Percentiles rank a stretch among this genome's conserved stretches.
Evolutionary conservation across 2,113 vertebrate genomes (phyloP).

Genomic region (Muntiacus muntjak): DNA sequence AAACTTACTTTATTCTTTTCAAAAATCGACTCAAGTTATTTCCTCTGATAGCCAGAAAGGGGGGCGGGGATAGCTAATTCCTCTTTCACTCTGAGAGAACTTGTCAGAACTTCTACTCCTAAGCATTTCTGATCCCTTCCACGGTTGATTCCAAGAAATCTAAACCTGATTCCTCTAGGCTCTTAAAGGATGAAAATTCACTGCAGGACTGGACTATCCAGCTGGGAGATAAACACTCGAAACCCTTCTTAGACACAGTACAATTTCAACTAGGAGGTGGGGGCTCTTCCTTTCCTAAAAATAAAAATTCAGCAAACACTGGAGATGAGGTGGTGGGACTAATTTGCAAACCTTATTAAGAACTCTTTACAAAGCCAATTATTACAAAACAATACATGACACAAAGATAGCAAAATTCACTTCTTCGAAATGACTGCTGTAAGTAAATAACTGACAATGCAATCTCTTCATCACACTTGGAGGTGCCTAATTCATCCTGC

Average conservation of each 20-base stretch:
- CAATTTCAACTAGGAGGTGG: background rate
- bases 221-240: background rate
- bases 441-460: background rate
- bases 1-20: background rate
- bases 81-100: background rate
- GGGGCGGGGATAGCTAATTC: background rate
- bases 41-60: background rate
- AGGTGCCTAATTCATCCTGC: background rate
- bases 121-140: background rate
- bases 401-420: background rate
- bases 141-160: background rate
- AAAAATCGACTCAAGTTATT: background rate
- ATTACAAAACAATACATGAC: background rate
- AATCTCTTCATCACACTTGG: background rate
- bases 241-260: background rate
- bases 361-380: background rate
- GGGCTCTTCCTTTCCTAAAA: background rate
- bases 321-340: background rate
- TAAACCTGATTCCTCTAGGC: background rate
- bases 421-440: background rate
- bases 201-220: background rate
- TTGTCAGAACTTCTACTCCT: background rate
- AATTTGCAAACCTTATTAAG: background rate
- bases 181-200: background rate
- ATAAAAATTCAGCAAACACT: background rate